Evolutionary conservation across 1,140 invertebrate species (phyloP), one percentile per base, ranked within the genome.

Genomic region (Heliconius nattereri): DNA sequence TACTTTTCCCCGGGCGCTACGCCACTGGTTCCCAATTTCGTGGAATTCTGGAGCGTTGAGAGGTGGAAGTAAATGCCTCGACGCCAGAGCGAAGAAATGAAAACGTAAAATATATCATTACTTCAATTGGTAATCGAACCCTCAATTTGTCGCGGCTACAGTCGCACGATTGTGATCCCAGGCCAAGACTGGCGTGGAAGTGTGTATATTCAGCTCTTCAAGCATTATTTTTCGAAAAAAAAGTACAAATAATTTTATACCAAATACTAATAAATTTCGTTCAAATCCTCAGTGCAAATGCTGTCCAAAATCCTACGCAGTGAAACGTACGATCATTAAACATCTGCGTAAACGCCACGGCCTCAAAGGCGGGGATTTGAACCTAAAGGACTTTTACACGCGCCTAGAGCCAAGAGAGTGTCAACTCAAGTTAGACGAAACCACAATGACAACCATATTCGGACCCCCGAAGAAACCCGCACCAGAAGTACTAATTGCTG

Each of bases 231-330:
- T 45, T 13, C 40, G 13, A 5, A 45, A 45, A 13, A 52, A 2
- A 2, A 20, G 6, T 6, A 20, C 1, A 7, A 52, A 52, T 6
- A 7, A 45, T 45, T 11, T 45, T 52, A 52, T 52, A 52, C 1
- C 1, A 19, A 52, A 52, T 45, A 16, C 5, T 13, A 20, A 52
- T 0, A 13, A 49, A 52, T 20, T 19, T 2, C 19, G 19, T 6
- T 52, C 6, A 49, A 11, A 6, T 52, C 26, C 88, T 23, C 85
- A 95, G 94, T 95, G 94, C 81, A 90, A 91, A 83, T 80, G 87
- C 57, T 95, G 94, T 78, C 86, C 88, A 29, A 95, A 95, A 86
- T 86, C 88, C 1, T 94, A 92, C 75, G 89, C 90, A 11, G 89
- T 90, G 13, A 93, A 91, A 78, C 85, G 89, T 9, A 91, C 92